A percentile compares a stretch with the other conserved stretches of the same genome.
These are phyloP conservation scores for Rotaria magnacalcarata DNA, from an alignment of 2,888 invertebrate species.

Conservation along the genomic window DNA sequence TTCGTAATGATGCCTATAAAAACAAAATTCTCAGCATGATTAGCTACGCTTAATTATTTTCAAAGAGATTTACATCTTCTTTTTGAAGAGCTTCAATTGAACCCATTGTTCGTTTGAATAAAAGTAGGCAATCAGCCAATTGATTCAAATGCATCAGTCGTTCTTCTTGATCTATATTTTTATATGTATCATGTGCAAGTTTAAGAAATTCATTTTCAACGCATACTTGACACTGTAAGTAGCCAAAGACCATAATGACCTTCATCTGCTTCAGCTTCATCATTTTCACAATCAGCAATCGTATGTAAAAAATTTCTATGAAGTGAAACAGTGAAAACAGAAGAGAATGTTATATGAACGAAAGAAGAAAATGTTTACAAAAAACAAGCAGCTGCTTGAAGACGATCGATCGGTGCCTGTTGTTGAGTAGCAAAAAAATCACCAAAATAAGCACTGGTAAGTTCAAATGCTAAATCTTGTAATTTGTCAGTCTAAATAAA, in stretches of 20 bases:
- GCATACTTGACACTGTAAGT: conserved; percentile 9
- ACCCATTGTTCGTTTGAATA: background rate
- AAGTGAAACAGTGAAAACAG: background rate
- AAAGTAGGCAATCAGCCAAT: background rate
- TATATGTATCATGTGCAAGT: no score
- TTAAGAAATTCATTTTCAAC: background rate
- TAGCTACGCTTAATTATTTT: no score
- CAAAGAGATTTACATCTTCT: background rate
- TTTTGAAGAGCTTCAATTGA: background rate
- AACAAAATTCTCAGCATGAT: background rate
- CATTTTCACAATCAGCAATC: conserved; percentile 27
- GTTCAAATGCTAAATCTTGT: conserved; percentile 13
- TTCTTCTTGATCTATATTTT: background rate
- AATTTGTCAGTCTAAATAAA: background rate
- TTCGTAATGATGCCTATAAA: background rate
- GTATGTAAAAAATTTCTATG: conserved; percentile 13
- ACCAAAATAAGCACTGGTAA: conserved; percentile 19
- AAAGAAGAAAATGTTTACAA: background rate
- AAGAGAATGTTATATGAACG: background rate
- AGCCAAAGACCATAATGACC: conserved; percentile 19
- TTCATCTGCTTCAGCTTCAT: conserved; percentile 17
- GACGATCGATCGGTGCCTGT: background rate
- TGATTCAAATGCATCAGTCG: background rate
- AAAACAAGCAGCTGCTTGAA: conserved; percentile 5
- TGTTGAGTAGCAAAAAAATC: conserved; percentile 2